Percentiles rank a stretch among this genome's conserved stretches.
phyloP scores from a whole-genome alignment of 2,797 vertebrate species.

The Chelidonichthys spinosus region DNA sequence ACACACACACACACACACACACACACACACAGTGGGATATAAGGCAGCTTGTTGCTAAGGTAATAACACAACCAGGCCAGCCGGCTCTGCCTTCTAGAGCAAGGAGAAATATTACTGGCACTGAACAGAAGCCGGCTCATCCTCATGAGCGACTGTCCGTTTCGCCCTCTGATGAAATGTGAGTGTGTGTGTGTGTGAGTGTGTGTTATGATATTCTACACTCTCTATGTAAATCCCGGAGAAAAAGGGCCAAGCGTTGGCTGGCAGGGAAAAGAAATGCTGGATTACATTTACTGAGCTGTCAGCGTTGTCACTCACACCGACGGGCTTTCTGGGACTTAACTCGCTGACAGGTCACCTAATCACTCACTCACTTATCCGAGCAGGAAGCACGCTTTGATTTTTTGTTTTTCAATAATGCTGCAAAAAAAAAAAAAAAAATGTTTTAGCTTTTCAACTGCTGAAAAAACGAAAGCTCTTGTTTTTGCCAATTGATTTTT shows the following conservation, averaged over 20 bases:
- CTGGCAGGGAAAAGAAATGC: slow-evolving; percentile 49
- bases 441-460: slow-evolving; percentile 29
- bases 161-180: slow-evolving; percentile 14
- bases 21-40: slow-evolving; percentile 24
- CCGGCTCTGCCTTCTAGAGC: slow-evolving; percentile 50
- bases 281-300: slow-evolving; percentile 63
- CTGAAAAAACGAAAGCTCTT: slow-evolving; percentile 33
- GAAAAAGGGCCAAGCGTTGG: slow-evolving; percentile 27
- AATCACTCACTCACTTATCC: slow-evolving; percentile 51
- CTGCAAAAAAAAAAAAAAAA: slow-evolving; percentile 26
- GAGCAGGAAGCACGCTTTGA: slow-evolving; percentile 29
- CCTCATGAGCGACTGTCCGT: slow-evolving; percentile 10
- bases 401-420: slow-evolving; percentile 37
- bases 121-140: background rate
- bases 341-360: slow-evolving; percentile 60
- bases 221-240: slow-evolving; percentile 49
- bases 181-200: background rate
- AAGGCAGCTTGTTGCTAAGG: slow-evolving; percentile 63
- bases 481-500: slow-evolving; percentile 55
- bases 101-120: slow-evolving; percentile 45
- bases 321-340: slow-evolving; percentile 58
- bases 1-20: background rate
- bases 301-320: slow-evolving; percentile 66
- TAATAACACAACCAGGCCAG: slow-evolving; percentile 66
- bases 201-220: slow-evolving; percentile 26